Evolutionary conservation across 35 echinoderm and acorn worm species (phyloP), one percentile per base, ranked within the genome.

Genomic region (Apostichopus japonicus): DNA sequence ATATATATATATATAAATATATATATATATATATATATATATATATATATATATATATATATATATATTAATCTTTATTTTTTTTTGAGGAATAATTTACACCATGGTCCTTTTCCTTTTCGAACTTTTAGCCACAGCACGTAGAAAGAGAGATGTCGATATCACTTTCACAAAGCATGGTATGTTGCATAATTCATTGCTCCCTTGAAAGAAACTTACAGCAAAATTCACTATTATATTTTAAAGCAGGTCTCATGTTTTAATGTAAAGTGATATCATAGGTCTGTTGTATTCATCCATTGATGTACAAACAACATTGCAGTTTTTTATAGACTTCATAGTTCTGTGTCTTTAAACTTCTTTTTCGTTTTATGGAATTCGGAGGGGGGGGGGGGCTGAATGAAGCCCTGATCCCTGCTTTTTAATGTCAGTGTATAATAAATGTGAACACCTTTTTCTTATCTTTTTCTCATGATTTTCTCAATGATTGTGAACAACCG

Each of bases 101-200:
- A 8, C 51, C 24, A 9, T 83, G 19, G 17, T 53, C 13, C 17
- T n/a, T n/a, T 27, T 24, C 10, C 15, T 54, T 52, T 83, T 54
- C 44, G 16, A 19, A 53, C 16, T 54, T 83, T n/a, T n/a, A n/a
- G 27, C 2, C 27, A 33, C 79, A 83, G 52, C 52, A 13, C 79
- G 79, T 83, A 83, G 54, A 83, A 83, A 83, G 52, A 83, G 79
- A 51, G 79, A 83, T 54, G 79, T 83, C 5, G 51, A 83, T 6
- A 54, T 83, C 15, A 54, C 54, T 13, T 83, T 83, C 79, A 53
- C 19, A 33, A 83, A 15, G 19, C 79, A 83, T 52, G 79, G 79
- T 83, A 52, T 19, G 27, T 83, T 54, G 13, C 5, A 33, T 54
- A 17, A 5, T 5, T 15, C 16, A 1, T 44, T 24, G 23, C 13